These are phyloP conservation scores for Ectobius pallidus DNA, from an alignment of 2,888 invertebrate species.

Conservation along the genomic window DNA sequence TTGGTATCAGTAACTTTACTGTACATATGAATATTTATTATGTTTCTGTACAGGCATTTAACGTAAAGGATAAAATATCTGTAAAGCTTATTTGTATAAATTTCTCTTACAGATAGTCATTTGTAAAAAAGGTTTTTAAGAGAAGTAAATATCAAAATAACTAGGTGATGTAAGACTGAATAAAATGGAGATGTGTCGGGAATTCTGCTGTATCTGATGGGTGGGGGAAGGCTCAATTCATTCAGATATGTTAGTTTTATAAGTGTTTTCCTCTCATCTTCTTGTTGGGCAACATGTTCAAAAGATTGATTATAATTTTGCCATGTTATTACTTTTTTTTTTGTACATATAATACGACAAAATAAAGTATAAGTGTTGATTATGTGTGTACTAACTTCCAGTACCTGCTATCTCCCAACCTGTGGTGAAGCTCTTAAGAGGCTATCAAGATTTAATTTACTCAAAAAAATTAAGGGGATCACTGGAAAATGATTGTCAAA, in stretches of 20 bases:
- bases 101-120: not conserved
- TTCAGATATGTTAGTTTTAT: not conserved
- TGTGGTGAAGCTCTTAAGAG: too few species aligned
- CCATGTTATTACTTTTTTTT: conserved; percentile 14
- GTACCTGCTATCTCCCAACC: too few species aligned
- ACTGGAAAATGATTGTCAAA: too few species aligned
- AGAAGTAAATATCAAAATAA: not conserved
- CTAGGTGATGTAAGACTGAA: not conserved
- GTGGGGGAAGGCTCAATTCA: not conserved
- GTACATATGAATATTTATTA: not conserved
- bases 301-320: conserved; percentile 8
- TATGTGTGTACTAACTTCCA: too few species aligned
- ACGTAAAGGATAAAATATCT: not conserved
- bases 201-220: conserved; percentile 4
- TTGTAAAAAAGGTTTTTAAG: not conserved
- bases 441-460: too few species aligned
- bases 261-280: conserved; percentile 1
- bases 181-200: not conserved
- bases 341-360: conserved; percentile 9
- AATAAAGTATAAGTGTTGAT: conserved; percentile 13
- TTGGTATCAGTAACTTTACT: not conserved
- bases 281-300: not conserved
- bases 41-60: not conserved
- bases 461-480: too few species aligned
- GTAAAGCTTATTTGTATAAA: not conserved